A percentile compares a stretch with the other conserved stretches of the same genome.
These are phyloP conservation scores for Chloropsis hardwickii DNA, from an alignment of 2,113 vertebrate species.

Conservation along the genomic window DNA sequence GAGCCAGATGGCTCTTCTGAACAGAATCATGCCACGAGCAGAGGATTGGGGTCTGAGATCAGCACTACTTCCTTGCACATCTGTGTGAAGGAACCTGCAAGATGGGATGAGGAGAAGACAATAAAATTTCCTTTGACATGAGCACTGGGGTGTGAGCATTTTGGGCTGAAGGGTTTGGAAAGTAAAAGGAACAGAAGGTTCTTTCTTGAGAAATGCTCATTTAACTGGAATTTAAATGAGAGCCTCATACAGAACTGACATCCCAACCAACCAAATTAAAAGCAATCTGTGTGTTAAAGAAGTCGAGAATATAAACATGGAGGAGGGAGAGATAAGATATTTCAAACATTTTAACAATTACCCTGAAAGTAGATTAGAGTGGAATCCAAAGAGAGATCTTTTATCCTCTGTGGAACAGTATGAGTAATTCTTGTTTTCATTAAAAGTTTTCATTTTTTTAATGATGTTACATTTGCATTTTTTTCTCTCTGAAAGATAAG, in stretches of 20 bases:
- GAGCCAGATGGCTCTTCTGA: background rate
- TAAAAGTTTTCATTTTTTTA: constrained; percentile 45
- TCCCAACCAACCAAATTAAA: background rate
- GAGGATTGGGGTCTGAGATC: background rate
- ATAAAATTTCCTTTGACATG: background rate
- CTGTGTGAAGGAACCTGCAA: background rate
- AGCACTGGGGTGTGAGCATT: background rate
- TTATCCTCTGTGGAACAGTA: constrained; percentile 20
- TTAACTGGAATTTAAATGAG: background rate
- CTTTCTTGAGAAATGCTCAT: background rate
- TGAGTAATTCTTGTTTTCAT: constrained; percentile 58
- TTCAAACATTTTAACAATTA: constrained; percentile 45
- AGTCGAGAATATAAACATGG: constrained; percentile 19
- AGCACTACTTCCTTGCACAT: background rate
- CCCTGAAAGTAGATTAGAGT: constrained; percentile 41
- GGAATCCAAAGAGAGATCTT: constrained; percentile 43
- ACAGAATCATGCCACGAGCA: background rate
- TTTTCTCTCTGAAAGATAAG: constrained; percentile 7
- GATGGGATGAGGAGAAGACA: background rate
- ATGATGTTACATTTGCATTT: constrained; percentile 23
- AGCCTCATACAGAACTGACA: background rate
- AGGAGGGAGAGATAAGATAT: constrained; percentile 27
- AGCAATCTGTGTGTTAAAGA: background rate
- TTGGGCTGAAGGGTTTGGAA: background rate
- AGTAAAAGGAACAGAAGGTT: background rate